These are phyloP conservation scores for Botrylloides violaceus DNA, from an alignment of 23 tunicate genomes.

Conservation along the genomic window DNA sequence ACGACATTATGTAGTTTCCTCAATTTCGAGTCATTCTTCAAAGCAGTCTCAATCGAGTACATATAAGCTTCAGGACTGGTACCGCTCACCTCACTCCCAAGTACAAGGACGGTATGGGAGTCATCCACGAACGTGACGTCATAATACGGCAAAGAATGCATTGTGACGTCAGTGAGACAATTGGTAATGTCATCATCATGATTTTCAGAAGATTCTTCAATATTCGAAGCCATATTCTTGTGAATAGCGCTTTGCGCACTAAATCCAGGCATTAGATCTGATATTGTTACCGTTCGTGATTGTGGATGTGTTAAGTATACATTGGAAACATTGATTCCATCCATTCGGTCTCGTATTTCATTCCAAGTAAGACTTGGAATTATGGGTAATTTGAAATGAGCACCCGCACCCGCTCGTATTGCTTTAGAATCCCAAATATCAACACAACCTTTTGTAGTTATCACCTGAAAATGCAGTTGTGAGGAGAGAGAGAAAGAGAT, in stretches of 20 bases:
- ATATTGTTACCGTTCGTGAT: neutral
- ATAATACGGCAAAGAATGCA: constrained; percentile 19
- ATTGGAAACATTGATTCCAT: neutral
- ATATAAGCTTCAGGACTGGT: constrained; percentile 19
- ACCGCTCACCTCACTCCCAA: constrained; percentile 18
- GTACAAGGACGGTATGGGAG: constrained; percentile 8
- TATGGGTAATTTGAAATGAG: constrained; percentile 68
- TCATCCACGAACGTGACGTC: constrained; percentile 15
- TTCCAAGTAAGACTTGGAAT: constrained; percentile 41
- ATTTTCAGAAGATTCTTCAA: neutral
- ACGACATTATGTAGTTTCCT: neutral
- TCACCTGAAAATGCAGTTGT: constrained; percentile 49
- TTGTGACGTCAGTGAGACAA: neutral
- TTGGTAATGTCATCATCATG: neutral
- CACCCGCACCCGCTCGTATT: constrained; percentile 44
- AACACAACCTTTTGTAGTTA: constrained; percentile 32
- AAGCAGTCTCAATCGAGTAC: neutral
- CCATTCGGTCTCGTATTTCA: neutral
- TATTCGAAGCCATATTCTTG: neutral
- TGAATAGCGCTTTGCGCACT: neutral
- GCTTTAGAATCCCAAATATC: constrained; percentile 57
- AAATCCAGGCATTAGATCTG: neutral
- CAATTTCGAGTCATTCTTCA: neutral
- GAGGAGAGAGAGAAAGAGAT: no score
- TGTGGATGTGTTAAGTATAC: constrained; percentile 5